Evolutionary conservation across 2,113 vertebrate genomes (phyloP).

Genomic region (Podilymbus podiceps): DNA sequence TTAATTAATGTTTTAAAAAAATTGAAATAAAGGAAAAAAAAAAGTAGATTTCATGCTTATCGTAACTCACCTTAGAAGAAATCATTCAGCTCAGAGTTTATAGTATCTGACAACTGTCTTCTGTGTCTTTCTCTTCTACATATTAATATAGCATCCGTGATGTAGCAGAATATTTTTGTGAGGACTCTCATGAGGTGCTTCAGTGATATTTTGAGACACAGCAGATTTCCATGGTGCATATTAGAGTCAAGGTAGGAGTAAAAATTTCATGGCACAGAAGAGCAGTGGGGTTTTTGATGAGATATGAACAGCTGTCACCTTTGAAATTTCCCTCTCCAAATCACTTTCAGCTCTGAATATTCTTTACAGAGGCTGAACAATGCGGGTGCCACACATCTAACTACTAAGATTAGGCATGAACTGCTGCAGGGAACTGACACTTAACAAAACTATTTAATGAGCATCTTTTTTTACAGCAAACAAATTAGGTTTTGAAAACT

Average conservation of each 20-base stretch:
- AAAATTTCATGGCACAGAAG: conserved; percentile 47
- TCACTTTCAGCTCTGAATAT: conserved; percentile 52
- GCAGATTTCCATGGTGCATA: conserved; percentile 33
- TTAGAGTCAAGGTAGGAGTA: conserved; percentile 50
- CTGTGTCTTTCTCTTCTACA: neutral
- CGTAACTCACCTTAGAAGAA: neutral
- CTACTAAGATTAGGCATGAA: neutral
- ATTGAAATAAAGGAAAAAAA: neutral
- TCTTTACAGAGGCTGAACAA: conserved; percentile 3
- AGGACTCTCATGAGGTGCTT: conserved; percentile 16
- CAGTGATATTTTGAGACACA: conserved; percentile 21
- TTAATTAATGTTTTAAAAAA: neutral
- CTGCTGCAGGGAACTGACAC: neutral
- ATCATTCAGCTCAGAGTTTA: neutral
- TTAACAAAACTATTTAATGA: neutral
- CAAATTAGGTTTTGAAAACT: neutral
- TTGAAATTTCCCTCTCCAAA: conserved; percentile 62
- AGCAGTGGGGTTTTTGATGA: conserved; percentile 57
- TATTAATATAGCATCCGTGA: neutral
- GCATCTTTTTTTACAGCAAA: neutral
- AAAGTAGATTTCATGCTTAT: neutral
- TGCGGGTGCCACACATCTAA: neutral
- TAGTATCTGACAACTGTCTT: neutral
- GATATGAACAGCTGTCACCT: conserved; percentile 65
- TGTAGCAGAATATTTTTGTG: conserved; percentile 28